Conservation (phyloP, 2,888 invertebrate species). For the Sicus ferrugineus region DNA sequence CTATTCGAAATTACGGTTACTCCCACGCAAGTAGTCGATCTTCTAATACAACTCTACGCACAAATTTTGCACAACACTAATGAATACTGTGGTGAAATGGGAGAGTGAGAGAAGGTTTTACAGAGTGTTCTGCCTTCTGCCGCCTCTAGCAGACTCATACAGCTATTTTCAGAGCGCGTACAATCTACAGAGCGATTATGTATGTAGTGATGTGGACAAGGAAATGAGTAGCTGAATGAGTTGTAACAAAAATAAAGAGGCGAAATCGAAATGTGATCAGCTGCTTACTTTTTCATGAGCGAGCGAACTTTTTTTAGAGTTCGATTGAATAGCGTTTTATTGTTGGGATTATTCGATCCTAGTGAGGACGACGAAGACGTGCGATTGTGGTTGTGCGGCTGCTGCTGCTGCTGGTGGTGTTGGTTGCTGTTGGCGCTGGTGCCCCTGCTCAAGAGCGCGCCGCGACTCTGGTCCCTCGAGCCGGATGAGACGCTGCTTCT, state of each 20-base stretch:
- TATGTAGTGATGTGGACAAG: background rate
- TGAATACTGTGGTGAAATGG: background rate
- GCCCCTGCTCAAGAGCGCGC: conserved; percentile 36
- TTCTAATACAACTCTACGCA: background rate
- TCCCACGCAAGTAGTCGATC: background rate
- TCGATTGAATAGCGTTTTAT: conserved; percentile 83
- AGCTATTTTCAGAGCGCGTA: background rate
- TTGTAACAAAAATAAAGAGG: background rate
- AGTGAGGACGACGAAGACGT: conserved; percentile 52
- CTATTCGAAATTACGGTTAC: conserved; percentile 11
- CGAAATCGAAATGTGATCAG: background rate
- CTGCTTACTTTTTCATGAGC: conserved; percentile 70
- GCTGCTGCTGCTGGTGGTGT: conserved; percentile 36
- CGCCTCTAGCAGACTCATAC: background rate
- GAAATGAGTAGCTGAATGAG: background rate
- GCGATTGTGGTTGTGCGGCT: conserved; percentile 44
- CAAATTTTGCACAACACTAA: conserved; percentile 23
- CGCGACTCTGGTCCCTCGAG: conserved; percentile 1
- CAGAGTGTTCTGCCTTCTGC: no score
- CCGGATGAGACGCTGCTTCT: conserved; percentile 41
- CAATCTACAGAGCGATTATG: background rate
- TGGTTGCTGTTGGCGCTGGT: conserved; percentile 22
- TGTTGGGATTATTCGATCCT: conserved; percentile 57
- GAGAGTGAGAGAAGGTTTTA: background rate
- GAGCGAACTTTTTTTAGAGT: conserved; percentile 85